phyloP scores from a whole-genome alignment of 2,888 invertebrate species.

The Diarsia brunnea region DNA sequence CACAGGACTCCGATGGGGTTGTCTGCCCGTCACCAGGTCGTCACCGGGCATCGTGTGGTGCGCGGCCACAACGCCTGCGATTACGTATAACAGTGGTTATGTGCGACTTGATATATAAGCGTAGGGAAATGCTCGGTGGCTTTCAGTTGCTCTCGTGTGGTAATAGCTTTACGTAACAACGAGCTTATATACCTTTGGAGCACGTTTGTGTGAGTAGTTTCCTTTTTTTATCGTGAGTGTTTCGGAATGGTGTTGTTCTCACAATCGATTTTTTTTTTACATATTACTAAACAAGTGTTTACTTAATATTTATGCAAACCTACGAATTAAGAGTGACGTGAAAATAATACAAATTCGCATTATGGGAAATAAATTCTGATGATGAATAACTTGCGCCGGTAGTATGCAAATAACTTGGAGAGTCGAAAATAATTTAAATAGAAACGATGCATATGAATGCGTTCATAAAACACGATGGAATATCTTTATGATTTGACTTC shows the following conservation, averaged over 20 bases:
- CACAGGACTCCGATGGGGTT: conserved; percentile 28
- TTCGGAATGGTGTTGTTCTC: background rate
- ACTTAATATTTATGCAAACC: background rate
- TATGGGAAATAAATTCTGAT: background rate
- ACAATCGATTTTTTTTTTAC: background rate
- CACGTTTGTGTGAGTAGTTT: conserved; percentile 45
- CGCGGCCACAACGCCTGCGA: conserved; percentile 13
- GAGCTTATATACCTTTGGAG: conserved; percentile 42
- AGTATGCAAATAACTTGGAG: background rate
- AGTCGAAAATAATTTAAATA: background rate
- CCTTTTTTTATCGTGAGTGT: conserved; percentile 17
- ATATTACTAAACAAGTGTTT: background rate
- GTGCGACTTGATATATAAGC: conserved; percentile 63
- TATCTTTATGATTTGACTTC: background rate
- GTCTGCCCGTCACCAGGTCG: background rate
- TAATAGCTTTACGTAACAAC: conserved; percentile 50
- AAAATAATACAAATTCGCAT: background rate
- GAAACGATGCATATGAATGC: background rate
- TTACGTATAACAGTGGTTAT: conserved; percentile 50
- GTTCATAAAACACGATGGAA: background rate
- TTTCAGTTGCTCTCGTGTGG: conserved; percentile 61
- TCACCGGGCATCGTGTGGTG: conserved; percentile 36
- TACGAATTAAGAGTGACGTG: background rate
- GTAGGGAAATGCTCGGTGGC: conserved; percentile 49
- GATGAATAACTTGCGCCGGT: background rate